These are phyloP conservation scores for Hypotaenidia okinawae DNA, from an alignment of 2,797 vertebrate species.

Conservation along the genomic window DNA sequence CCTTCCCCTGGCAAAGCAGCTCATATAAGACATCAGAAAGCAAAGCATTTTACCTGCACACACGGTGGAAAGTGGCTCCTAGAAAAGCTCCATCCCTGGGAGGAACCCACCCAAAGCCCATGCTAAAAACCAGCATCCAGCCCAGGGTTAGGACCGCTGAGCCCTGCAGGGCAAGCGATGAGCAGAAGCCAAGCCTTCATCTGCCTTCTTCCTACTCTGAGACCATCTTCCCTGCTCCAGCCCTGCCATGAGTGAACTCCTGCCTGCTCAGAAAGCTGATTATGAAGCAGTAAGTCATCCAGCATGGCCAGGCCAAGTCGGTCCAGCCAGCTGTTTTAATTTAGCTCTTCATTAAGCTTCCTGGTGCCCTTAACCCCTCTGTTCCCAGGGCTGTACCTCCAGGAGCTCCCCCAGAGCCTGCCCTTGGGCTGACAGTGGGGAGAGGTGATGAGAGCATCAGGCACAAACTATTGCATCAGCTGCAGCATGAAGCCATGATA, in stretches of 20 bases:
- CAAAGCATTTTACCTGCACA: background rate
- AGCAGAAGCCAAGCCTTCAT: accelerated
- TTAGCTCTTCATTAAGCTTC: background rate
- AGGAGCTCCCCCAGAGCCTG: background rate
- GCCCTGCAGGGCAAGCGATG: accelerated
- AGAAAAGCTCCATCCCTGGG: background rate
- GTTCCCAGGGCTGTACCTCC: background rate
- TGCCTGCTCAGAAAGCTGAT: background rate
- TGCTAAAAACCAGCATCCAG: background rate
- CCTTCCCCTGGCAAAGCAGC: background rate
- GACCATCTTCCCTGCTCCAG: background rate
- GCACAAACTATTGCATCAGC: background rate
- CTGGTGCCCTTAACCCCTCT: background rate
- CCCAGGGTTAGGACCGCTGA: accelerated
- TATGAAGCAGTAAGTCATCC: background rate
- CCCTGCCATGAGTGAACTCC: accelerated
- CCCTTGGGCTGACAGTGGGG: accelerated
- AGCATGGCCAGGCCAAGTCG: background rate
- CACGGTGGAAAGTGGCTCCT: background rate
- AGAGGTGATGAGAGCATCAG: background rate
- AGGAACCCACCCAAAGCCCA: background rate
- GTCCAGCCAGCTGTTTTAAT: background rate
- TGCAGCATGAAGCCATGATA: background rate
- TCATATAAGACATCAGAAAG: accelerated
- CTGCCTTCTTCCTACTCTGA: accelerated